These are phyloP conservation scores for Varecia variegata DNA, from an alignment of 2,797 vertebrate species.

Conservation along the genomic window DNA sequence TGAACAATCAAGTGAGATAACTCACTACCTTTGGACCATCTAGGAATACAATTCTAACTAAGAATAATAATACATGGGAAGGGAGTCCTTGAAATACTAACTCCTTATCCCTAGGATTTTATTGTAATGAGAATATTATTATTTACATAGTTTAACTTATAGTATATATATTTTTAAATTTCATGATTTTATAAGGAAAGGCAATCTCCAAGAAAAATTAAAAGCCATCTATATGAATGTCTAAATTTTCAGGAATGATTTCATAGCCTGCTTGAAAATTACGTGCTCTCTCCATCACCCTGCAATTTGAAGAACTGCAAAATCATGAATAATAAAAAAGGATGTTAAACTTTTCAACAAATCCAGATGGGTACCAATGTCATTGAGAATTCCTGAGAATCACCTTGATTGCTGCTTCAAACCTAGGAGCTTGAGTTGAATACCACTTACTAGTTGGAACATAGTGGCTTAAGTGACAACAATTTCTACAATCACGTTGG, in stretches of 20 bases:
- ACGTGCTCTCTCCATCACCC: constrained; percentile 46
- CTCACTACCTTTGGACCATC: no score
- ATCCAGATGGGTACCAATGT: constrained; percentile 56
- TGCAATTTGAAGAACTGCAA: constrained; percentile 66
- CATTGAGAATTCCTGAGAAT: constrained; percentile 60
- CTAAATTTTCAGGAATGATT: constrained; percentile 57
- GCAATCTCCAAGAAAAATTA: constrained; percentile 63
- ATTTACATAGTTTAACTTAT: constrained; percentile 39
- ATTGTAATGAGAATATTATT: constrained; percentile 57
- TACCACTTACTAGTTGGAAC: neutral
- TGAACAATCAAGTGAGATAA: no score
- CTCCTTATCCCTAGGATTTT: constrained; percentile 31
- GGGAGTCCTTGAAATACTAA: constrained; percentile 38
- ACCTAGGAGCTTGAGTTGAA: neutral
- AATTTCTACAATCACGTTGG: neutral
- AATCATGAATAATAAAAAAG: constrained; percentile 71
- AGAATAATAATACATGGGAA: constrained; percentile 46
- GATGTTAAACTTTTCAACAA: constrained; percentile 62
- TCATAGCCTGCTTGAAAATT: constrained; percentile 65
- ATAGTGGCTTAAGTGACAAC: constrained; percentile 12
- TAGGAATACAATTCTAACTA: constrained; percentile 41
- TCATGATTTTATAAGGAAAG: constrained; percentile 49
- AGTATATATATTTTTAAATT: constrained; percentile 36
- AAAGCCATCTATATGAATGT: constrained; percentile 54
- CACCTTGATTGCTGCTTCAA: constrained; percentile 52